Percentiles rank a stretch among this genome's conserved stretches.
Conservation (phyloP, 2,797 vertebrate genomes). For the Fratercula arctica region DNA sequence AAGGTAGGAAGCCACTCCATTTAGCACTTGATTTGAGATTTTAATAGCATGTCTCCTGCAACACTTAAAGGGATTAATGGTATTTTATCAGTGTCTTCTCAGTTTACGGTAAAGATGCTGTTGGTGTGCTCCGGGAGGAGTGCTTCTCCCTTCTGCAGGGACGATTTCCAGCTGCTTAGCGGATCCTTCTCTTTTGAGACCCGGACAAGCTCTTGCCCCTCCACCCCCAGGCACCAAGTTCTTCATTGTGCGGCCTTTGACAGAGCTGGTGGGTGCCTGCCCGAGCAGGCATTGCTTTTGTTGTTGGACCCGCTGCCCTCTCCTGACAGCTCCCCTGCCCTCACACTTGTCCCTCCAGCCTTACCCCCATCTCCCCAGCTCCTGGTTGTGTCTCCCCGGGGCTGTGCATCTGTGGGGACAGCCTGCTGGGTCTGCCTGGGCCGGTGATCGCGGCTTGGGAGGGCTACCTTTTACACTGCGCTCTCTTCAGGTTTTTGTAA, state of each 20-base stretch:
- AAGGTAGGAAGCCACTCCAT: neutral
- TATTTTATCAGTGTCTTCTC: neutral
- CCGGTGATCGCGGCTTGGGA: too few relatives aligned
- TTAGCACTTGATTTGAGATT: neutral
- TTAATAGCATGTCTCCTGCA: neutral
- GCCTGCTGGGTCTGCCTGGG: too few relatives aligned
- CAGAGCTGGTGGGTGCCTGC: neutral
- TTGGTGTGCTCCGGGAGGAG: rapidly evolving
- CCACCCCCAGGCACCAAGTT: neutral
- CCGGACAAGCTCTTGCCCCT: neutral
- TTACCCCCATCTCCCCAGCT: too few relatives aligned
- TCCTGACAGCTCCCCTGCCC: too few relatives aligned
- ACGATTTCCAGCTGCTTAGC: neutral
- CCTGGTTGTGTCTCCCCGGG: too few relatives aligned
- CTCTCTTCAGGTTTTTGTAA: neutral
- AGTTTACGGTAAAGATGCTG: neutral
- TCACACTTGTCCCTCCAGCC: too few relatives aligned
- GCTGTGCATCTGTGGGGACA: too few relatives aligned
- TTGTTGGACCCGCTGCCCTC: too few relatives aligned
- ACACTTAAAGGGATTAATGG: neutral
- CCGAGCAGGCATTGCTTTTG: too few relatives aligned
- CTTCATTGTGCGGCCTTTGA: neutral
- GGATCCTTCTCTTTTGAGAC: neutral
- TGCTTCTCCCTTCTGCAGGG: neutral
- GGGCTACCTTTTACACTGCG: neutral